These are phyloP conservation scores for Carcharodon carcharias DNA, from an alignment of 2,797 vertebrate species.

Conservation along the genomic window DNA sequence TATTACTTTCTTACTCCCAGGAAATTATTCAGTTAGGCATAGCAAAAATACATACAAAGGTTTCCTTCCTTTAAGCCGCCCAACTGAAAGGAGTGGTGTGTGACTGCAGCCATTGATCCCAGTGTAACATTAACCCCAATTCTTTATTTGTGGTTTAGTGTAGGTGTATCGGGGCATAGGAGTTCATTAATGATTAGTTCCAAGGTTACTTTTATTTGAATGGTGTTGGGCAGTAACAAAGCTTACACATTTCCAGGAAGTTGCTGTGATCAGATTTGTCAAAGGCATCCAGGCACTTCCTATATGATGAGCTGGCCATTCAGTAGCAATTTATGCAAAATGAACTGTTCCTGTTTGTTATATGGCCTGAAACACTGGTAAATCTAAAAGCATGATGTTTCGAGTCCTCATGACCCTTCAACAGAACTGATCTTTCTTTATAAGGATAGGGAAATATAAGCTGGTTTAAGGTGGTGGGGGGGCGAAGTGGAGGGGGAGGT, in stretches of 20 bases:
- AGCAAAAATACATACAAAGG: neutral
- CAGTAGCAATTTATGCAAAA: neutral
- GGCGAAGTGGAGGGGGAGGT: too few relatives aligned
- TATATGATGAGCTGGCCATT: neutral
- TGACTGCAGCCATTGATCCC: neutral
- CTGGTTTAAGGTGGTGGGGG: too few relatives aligned
- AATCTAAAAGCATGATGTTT: too few relatives aligned
- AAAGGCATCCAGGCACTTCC: neutral
- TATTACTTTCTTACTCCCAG: neutral
- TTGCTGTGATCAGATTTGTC: neutral
- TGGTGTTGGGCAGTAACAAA: neutral
- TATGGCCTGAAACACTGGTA: neutral
- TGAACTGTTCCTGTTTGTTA: neutral
- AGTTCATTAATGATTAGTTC: neutral
- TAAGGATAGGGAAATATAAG: too few relatives aligned
- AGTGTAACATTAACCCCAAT: neutral
- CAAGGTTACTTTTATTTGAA: neutral
- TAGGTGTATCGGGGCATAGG: neutral
- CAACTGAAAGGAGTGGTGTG: neutral
- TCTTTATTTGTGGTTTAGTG: neutral
- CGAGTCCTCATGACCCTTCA: too few relatives aligned
- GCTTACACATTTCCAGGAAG: neutral
- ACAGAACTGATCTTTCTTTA: too few relatives aligned
- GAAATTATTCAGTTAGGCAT: neutral
- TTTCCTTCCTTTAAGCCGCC: neutral